Evolutionary conservation across 2,888 invertebrate genomes (phyloP).

Genomic region (Encarsia formosa): DNA sequence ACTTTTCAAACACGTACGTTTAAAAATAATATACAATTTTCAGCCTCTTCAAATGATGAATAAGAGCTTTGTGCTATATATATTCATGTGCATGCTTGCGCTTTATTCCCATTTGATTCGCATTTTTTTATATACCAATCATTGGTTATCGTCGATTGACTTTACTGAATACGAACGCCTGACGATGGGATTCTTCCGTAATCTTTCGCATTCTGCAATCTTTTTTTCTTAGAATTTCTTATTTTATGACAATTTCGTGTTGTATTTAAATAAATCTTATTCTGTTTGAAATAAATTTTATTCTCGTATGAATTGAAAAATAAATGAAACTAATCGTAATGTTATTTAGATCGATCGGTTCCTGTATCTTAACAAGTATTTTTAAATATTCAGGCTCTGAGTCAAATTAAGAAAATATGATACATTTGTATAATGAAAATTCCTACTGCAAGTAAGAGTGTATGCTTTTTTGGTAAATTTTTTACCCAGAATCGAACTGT

Average conservation of each 20-base stretch:
- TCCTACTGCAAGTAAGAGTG: too few relatives aligned
- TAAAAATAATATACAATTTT: slow-evolving; percentile 44
- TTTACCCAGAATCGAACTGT: too few relatives aligned
- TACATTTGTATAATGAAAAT: too few relatives aligned
- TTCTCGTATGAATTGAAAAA: too few relatives aligned
- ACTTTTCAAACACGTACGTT: slow-evolving; percentile 26
- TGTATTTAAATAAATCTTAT: slow-evolving; percentile 2
- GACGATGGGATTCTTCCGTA: slow-evolving; percentile 11
- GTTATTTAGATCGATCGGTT: too few relatives aligned
- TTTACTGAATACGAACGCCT: background rate
- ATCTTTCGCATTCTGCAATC: background rate
- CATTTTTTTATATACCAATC: background rate
- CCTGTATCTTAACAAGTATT: too few relatives aligned
- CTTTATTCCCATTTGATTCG: slow-evolving; percentile 25
- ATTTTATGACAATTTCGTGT: background rate
- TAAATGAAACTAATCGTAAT: too few relatives aligned
- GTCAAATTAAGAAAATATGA: too few relatives aligned
- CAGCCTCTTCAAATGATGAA: slow-evolving; percentile 34
- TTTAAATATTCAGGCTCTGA: too few relatives aligned
- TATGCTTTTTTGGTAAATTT: too few relatives aligned
- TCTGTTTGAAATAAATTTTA: slow-evolving; percentile 8
- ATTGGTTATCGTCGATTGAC: slow-evolving; percentile 3
- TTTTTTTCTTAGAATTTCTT: background rate
- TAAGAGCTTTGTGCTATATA: slow-evolving; percentile 49
- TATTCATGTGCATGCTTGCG: slow-evolving; percentile 51